phyloP scores from a whole-genome alignment of 2,797 vertebrate genomes.

The Thamnophis elegans region DNA sequence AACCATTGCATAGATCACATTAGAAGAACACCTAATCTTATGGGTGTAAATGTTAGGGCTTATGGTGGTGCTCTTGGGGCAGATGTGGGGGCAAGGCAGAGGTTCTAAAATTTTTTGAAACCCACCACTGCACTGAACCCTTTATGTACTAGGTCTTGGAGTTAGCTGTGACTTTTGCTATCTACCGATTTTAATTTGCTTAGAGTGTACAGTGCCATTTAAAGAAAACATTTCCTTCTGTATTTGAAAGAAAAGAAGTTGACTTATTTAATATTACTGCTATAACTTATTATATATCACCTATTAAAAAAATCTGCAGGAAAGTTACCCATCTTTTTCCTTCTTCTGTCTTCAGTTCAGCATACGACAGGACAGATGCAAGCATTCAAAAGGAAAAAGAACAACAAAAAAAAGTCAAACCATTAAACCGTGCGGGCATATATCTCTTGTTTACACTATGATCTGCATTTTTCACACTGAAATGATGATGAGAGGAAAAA shows the following conservation, averaged over 20 bases:
- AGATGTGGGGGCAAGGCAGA: too few species aligned
- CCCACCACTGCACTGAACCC: not conserved
- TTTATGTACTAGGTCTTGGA: constrained; percentile 9
- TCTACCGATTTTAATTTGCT: constrained; percentile 17
- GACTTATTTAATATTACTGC: constrained; percentile 7
- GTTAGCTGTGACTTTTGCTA: constrained; percentile 4
- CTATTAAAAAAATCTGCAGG: constrained; percentile 27
- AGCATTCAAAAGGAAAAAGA: constrained; percentile 51
- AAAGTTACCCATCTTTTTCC: constrained; percentile 83
- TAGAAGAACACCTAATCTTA: too few species aligned
- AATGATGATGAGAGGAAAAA: constrained; percentile 8
- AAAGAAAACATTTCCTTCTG: constrained; percentile 4
- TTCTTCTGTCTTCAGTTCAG: constrained; percentile 80
- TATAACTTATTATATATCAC: constrained; percentile 26
- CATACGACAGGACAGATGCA: constrained; percentile 21
- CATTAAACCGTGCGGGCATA: constrained; percentile 5
- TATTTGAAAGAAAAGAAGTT: not conserved
- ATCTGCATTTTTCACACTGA: not conserved
- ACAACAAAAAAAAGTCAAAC: constrained; percentile 40
- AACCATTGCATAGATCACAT: too few species aligned
- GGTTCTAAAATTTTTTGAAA: too few species aligned
- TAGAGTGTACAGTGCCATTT: not conserved
- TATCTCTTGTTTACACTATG: not conserved
- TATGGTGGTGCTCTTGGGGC: too few species aligned
- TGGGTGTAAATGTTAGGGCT: too few species aligned